Conservation (phyloP, 2,888 invertebrate genomes). For the Diogma glabrata region DNA sequence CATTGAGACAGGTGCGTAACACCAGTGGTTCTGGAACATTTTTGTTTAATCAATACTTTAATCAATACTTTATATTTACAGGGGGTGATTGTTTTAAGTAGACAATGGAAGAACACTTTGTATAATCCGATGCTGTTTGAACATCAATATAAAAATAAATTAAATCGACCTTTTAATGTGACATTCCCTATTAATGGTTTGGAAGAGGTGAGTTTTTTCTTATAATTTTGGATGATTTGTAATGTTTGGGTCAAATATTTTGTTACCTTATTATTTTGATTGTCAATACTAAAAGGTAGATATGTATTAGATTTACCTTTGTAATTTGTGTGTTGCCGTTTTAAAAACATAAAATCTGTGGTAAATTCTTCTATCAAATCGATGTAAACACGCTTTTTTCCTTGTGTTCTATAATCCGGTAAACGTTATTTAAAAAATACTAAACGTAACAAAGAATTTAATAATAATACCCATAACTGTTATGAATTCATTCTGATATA, state of each 20-base stretch:
- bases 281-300: not conserved
- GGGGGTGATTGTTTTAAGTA: constrained; percentile 91
- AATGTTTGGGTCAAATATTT: not conserved
- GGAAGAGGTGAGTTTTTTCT: constrained; percentile 70
- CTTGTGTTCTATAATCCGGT: too few relatives aligned
- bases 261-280: not conserved
- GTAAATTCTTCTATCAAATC: too few relatives aligned
- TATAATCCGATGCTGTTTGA: constrained; percentile 86
- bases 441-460: too few relatives aligned
- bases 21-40: constrained; percentile 40
- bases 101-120: constrained; percentile 94
- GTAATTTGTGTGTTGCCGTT: too few relatives aligned
- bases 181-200: constrained; percentile 77
- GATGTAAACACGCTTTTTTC: too few relatives aligned
- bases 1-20: constrained; percentile 80
- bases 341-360: too few relatives aligned
- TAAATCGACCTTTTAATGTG: constrained; percentile 72
- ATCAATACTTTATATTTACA: constrained; percentile 36
- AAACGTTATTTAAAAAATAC: too few relatives aligned
- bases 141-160: constrained; percentile 77
- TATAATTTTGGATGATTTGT: too few relatives aligned
- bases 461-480: too few relatives aligned
- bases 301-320: too few relatives aligned
- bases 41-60: constrained; percentile 14
- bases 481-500: too few relatives aligned